Evolutionary conservation across 2,888 invertebrate species (phyloP), one percentile per base, ranked within the genome.

Genomic region (Coenonympha arcania): DNA sequence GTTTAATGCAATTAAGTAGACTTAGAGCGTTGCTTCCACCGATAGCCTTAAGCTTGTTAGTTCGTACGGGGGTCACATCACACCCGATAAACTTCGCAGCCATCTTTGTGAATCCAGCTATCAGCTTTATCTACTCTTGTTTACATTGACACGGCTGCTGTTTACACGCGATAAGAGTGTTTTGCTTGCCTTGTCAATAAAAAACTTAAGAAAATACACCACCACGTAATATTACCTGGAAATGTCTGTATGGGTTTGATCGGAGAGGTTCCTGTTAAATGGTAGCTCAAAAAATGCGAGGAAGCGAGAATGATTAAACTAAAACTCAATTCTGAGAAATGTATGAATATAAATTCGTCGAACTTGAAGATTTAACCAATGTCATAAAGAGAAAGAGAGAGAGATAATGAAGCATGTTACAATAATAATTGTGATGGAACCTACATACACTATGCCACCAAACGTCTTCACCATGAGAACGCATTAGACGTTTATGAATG

Each of bases 21-120:
- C 11, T 36, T 36, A 22, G 19, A 33, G 26, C 26, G 46, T 8
- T 46, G 22, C 18, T 43, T 15, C 42, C 37, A 15, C 37, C 40
- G 63, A 64, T 65, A 65, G 60, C 22, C 15, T 15, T 13, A 24
- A 22, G 39, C 58, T 61, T 48, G 55, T 24, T 19, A 60, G 56
- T 60, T 56, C 62, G 57, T 60, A 62, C 65, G 55, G 59, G 61
- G 66, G 69, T 68, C 68, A 64, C 60, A 53, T 49, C 42, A 51
- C 61, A 59, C 57, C 42, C 54, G 64, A 65, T 63, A 66, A 65
- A 59, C 53, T 56, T 47, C 64, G 65, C 68, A 68, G 61, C 75
- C 74, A 73, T 77, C 71, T 76, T 77, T 71, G 68, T 73, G 62
- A 67, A 69, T 71, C 68, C 67, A 63, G 65, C 69, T 76, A 77